These are phyloP conservation scores for Abramis brama DNA, from an alignment of 2,113 vertebrate genomes.

Conservation along the genomic window DNA sequence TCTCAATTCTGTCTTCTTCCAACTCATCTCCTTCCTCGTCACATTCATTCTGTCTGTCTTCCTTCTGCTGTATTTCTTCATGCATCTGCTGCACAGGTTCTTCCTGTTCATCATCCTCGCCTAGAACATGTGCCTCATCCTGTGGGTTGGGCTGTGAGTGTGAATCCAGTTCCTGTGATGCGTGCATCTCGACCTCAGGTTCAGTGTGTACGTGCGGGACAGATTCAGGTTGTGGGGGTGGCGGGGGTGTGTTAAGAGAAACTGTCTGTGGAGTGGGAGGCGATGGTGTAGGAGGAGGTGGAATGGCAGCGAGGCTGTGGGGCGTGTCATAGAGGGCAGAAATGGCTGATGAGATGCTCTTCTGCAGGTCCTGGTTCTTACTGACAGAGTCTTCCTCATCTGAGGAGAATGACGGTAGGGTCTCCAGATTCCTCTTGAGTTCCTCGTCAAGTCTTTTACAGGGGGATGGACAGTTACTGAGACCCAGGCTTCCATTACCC, in stretches of 20 bases:
- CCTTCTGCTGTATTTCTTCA: conserved; percentile 46
- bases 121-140: conserved; percentile 26
- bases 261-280: conserved; percentile 59
- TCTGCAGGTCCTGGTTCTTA: conserved; percentile 92
- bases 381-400: conserved; percentile 90
- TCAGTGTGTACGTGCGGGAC: conserved; percentile 27
- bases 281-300: conserved; percentile 64
- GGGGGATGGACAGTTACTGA: conserved; percentile 82
- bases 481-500: conserved; percentile 73
- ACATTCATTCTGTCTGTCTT: not conserved
- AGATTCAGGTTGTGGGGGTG: conserved; percentile 61
- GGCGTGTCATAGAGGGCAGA: conserved; percentile 88
- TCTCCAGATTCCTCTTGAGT: conserved; percentile 88
- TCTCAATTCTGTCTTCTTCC: conserved; percentile 37
- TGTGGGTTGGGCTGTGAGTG: conserved; percentile 19
- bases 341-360: conserved; percentile 92
- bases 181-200: conserved; percentile 45
- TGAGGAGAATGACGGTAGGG: conserved; percentile 88
- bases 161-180: conserved; percentile 42
- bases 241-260: conserved; percentile 64
- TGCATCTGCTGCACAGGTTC: conserved; percentile 6
- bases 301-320: conserved; percentile 72
- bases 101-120: conserved; percentile 20
- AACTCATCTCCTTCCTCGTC: conserved; percentile 44
- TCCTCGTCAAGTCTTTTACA: conserved; percentile 88